Conservation (phyloP, 2,113 vertebrate species). For the Pongo pygmaeus region DNA sequence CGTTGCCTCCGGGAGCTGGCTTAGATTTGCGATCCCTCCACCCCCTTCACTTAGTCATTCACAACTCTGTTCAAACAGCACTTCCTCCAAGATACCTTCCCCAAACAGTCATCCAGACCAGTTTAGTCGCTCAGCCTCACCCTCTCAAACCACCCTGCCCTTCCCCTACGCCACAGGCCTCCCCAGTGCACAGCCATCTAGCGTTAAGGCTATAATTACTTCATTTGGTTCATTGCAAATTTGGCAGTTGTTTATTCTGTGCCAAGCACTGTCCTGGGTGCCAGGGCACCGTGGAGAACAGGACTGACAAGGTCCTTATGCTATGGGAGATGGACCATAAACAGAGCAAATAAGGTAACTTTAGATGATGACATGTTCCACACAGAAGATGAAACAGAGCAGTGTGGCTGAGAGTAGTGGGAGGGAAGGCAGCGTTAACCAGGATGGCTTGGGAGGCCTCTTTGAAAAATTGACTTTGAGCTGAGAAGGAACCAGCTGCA, state of each 20-base stretch:
- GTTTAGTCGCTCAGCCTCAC: not conserved
- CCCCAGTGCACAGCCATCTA: not conserved
- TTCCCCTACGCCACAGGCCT: not conserved
- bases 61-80: not conserved
- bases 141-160: not conserved
- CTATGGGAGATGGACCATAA: not conserved
- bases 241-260: conserved; percentile 34
- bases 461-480: not conserved
- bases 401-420: not conserved
- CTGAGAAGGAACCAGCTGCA: not conserved
- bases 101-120: not conserved
- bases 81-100: not conserved
- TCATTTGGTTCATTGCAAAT: not conserved
- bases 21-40: not conserved
- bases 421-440: not conserved
- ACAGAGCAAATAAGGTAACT: conserved; percentile 14
- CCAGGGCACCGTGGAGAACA: not conserved
- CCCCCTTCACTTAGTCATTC: not conserved
- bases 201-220: conserved; percentile 10
- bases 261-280: not conserved
- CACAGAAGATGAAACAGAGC: not conserved
- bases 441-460: not conserved
- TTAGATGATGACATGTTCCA: not conserved
- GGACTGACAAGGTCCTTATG: not conserved
- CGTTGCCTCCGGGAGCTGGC: not conserved